Conservation (phyloP, 2,113 vertebrate species). For the Zosterops hypoxanthus region DNA sequence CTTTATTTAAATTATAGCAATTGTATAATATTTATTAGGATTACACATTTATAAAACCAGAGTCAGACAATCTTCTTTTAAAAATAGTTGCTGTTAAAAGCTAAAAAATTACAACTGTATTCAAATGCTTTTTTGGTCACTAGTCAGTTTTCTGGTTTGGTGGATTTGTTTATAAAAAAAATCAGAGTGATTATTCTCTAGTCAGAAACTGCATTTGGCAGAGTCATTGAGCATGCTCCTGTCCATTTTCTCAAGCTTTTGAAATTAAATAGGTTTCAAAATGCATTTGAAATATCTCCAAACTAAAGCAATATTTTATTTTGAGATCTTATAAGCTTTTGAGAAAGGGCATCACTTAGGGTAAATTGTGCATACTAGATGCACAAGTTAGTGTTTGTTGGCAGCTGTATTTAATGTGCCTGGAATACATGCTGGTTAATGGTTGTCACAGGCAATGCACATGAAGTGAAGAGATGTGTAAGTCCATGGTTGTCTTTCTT, state of each 20-base stretch:
- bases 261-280: neutral
- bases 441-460: neutral
- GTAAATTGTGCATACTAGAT: neutral
- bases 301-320: neutral
- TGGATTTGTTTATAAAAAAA: neutral
- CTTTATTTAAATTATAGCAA: neutral
- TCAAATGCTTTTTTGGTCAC: neutral
- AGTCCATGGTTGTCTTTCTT: neutral
- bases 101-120: neutral
- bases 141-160: neutral
- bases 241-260: neutral
- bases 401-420: neutral
- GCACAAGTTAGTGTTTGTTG: neutral
- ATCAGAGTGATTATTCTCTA: neutral
- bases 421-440: neutral
- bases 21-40: neutral
- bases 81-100: neutral
- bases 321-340: neutral
- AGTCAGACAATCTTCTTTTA: neutral
- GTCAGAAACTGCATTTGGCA: neutral
- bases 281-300: neutral
- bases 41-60: neutral
- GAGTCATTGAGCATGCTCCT: neutral
- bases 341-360: neutral
- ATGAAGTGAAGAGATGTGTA: neutral